These are phyloP conservation scores for Lota lota DNA, from an alignment of 2,113 vertebrate genomes.

Conservation along the genomic window DNA sequence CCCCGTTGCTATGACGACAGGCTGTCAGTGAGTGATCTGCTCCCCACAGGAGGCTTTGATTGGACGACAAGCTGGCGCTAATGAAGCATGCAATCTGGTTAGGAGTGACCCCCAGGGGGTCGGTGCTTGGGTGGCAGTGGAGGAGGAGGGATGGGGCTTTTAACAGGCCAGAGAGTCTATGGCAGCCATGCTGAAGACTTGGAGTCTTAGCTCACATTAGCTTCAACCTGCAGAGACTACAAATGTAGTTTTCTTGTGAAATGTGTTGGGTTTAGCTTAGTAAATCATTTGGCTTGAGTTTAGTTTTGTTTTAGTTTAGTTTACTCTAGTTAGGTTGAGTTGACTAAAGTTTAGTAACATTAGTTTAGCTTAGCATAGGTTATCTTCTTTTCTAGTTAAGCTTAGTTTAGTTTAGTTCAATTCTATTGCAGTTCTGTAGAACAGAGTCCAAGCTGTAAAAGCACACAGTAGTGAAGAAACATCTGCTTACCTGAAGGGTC, in stretches of 20 bases:
- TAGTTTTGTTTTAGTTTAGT: neutral
- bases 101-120: conserved; percentile 63
- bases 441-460: no score
- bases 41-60: conserved; percentile 84
- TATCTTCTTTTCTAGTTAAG: neutral
- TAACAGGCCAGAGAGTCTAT: neutral
- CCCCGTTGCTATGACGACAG: conserved; percentile 76
- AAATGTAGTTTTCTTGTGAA: no score
- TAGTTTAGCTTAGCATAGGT: neutral
- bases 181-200: no score
- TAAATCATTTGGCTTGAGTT: neutral
- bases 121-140: conserved; percentile 43
- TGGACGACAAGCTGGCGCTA: conserved; percentile 94
- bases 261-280: conserved; percentile 14
- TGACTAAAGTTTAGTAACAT: neutral
- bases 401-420: neutral
- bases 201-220: no score
- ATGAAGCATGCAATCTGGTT: conserved; percentile 99
- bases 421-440: neutral
- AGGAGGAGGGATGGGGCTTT: conserved; percentile 34
- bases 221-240: no score
- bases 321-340: neutral
- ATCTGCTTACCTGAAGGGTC: conserved; percentile 84
- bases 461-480: neutral
- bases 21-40: conserved; percentile 73